phyloP scores from a whole-genome alignment of 2,113 vertebrate genomes.

The Coreoperca whiteheadi region DNA sequence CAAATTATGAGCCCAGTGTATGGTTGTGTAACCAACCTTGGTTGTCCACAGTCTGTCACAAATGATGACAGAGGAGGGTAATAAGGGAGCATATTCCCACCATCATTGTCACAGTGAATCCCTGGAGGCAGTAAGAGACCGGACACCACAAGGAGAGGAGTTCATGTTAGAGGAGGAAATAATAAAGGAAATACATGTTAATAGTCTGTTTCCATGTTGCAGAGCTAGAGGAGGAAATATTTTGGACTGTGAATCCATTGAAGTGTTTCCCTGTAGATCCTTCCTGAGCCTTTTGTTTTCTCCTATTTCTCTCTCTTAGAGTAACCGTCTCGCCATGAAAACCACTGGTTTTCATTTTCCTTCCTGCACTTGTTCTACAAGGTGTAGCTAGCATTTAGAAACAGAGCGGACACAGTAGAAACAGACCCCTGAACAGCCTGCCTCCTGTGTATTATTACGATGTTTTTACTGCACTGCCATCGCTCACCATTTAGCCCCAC shows the following conservation, averaged over 20 bases:
- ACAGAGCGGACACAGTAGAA: not conserved
- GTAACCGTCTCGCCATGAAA: conserved; percentile 1
- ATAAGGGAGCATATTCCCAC: conserved; percentile 72
- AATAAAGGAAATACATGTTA: conserved; percentile 33
- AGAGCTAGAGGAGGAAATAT: conserved; percentile 11
- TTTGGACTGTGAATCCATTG: not conserved
- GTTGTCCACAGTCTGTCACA: conserved; percentile 79
- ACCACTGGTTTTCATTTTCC: conserved; percentile 14
- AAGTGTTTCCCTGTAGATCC: conserved; percentile 11
- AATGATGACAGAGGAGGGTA: conserved; percentile 80
- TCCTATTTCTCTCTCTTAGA: conserved; percentile 5
- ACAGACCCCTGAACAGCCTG: conserved; percentile 17
- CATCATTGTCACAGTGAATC: conserved; percentile 53
- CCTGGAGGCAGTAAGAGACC: conserved; percentile 35
- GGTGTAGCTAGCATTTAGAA: conserved; percentile 18
- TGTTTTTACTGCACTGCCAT: conserved; percentile 22
- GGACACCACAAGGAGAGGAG: conserved; percentile 7
- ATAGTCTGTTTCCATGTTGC: conserved; percentile 13
- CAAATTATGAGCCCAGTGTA: conserved; percentile 79
- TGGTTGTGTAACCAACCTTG: conserved; percentile 76
- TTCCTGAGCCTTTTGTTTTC: conserved; percentile 7
- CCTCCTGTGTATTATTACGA: conserved; percentile 35
- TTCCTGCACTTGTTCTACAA: not conserved
- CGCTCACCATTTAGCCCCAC: conserved; percentile 54
- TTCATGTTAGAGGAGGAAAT: conserved; percentile 16